phyloP scores from a whole-genome alignment of 2,113 vertebrate species.

The Gobiocypris rarus region DNA sequence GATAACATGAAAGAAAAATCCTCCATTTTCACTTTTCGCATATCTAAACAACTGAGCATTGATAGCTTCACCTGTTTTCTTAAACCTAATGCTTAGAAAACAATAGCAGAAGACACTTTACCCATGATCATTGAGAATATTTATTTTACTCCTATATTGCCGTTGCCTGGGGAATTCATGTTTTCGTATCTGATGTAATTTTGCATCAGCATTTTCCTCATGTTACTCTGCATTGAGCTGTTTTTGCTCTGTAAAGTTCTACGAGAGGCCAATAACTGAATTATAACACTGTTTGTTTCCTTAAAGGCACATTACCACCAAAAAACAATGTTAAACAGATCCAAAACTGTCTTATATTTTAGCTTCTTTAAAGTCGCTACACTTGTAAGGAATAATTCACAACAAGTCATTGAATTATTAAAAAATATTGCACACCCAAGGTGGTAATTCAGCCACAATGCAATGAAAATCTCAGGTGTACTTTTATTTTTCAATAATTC shows the following conservation, averaged over 20 bases:
- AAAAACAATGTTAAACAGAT: neutral
- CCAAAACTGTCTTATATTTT: neutral
- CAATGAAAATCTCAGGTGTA: no score
- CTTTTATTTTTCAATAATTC: neutral
- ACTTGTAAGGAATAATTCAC: neutral
- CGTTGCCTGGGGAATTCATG: neutral
- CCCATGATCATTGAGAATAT: neutral
- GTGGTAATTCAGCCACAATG: no score
- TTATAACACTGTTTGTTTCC: neutral
- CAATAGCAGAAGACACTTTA: neutral
- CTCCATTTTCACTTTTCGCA: neutral
- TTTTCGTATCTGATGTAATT: slow-evolving; percentile 29
- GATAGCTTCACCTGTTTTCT: neutral
- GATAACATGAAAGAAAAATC: neutral
- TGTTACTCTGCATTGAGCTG: slow-evolving; percentile 1
- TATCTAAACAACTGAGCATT: neutral
- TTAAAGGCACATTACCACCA: no score
- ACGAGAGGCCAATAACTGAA: neutral
- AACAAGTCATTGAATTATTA: no score
- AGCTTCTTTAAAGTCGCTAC: no score
- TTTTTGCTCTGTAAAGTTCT: neutral
- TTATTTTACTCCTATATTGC: slow-evolving; percentile 5
- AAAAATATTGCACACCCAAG: neutral
- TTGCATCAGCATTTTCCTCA: slow-evolving; percentile 44
- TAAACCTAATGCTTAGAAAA: neutral